Base-by-base conservation (phyloP, 2,888 invertebrate genomes). In the Hybos culiciformis region DNA sequence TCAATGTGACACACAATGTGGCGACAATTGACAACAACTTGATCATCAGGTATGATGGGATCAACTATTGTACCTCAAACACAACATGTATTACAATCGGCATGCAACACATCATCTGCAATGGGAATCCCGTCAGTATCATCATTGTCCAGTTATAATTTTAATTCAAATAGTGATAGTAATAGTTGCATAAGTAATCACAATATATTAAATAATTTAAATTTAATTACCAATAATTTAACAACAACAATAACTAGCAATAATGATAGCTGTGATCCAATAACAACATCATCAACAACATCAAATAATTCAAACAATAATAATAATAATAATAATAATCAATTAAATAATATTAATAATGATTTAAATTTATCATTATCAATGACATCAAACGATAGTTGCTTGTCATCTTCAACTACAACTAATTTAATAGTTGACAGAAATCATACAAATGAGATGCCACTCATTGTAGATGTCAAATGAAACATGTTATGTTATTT, bases 1-100 rank as follows among this genome's bases (percentile, higher is more conserved):
- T 83, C 87, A 73, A 87, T 88, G 85, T 90, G 88, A 88, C 83
- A 77, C 74, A 75, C 78, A 69, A 77, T 80, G 71, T 79, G 79
- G 78, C 73, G 80, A 69, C 79, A 80, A 71, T 72, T 80, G 64
- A 78, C 78, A 69, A 76, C 78, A 67, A 77, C 78, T 67, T 78
- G 77, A 77, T 77, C 76, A 69, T 72, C 76, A 71, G 62, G 63
- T 55, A 61, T 62, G 53, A 60, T 60, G 57, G 61, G 57, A 54
- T 61, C 59, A 54, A n/a, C n/a, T n/a, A n/a, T n/a, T 62, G 62
- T 53, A 62, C 60, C 52, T 55, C 54, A 46, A 54, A 54, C 39
- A 59, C 54, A 53, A 56, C 54, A 42, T 54, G 51, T 41, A 47
- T 44, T 23, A n/a, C n/a, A n/a, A n/a, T n/a, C 46, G 29, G 44